Percentiles rank a stretch among this genome's conserved stretches.
Evolutionary conservation across 2,797 vertebrate species (phyloP).

Genomic region (Diceros bicornis): DNA sequence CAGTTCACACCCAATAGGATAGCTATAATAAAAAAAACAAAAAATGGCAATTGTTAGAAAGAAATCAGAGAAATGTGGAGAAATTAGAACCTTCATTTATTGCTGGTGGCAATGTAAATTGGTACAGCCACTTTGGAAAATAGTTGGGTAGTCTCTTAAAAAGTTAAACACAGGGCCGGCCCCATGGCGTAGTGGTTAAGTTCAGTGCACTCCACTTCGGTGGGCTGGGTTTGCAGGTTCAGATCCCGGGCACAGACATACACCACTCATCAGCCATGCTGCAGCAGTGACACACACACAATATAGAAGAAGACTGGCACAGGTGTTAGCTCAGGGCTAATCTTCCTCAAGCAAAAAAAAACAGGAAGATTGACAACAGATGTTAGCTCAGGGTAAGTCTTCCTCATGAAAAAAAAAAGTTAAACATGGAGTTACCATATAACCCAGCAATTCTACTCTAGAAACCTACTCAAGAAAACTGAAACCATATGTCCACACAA

Average conservation of each 20-base stretch:
- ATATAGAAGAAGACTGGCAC: no score
- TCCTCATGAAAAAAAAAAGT: background rate
- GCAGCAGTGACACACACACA: no score
- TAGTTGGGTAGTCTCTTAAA: background rate
- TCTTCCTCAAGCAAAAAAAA: no score
- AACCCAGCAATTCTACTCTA: background rate
- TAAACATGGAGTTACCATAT: background rate
- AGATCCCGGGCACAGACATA: no score
- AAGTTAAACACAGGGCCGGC: background rate
- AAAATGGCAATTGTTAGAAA: background rate
- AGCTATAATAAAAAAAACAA: background rate
- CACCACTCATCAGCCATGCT: no score
- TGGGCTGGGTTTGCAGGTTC: no score
- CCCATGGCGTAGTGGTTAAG: no score
- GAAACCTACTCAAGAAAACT: background rate
- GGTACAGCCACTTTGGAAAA: background rate
- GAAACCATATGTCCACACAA: background rate
- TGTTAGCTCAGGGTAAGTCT: no score
- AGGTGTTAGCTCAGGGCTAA: no score
- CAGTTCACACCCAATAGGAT: background rate
- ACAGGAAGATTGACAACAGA: no score
- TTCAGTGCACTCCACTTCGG: no score
- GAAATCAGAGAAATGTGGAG: background rate
- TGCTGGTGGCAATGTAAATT: background rate
- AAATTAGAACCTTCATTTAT: background rate